Conservation (phyloP, 2,113 vertebrate species). For the Osmerus eperlanus region DNA sequence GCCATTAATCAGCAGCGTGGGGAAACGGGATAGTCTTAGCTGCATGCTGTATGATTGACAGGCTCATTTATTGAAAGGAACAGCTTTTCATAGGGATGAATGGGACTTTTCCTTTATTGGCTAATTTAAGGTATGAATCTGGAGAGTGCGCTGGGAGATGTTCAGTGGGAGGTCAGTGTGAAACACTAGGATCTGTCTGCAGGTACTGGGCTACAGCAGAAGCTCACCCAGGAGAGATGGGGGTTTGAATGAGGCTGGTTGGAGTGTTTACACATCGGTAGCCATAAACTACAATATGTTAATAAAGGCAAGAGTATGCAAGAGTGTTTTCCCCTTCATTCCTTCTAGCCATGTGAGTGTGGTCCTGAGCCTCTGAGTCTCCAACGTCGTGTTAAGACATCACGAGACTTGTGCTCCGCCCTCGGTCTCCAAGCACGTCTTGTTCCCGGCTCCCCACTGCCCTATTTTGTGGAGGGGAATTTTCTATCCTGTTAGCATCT, state of each 20-base stretch:
- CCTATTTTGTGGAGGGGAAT: slow-evolving; percentile 38
- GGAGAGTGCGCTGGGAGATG: slow-evolving; percentile 16
- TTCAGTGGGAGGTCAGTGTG: neutral
- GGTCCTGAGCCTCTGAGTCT: slow-evolving; percentile 10
- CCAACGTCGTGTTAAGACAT: slow-evolving; percentile 34
- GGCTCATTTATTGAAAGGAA: slow-evolving; percentile 71
- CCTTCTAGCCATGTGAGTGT: no score
- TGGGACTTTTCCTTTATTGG: slow-evolving; percentile 48
- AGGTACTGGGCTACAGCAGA: slow-evolving; percentile 5
- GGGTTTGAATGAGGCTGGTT: no score
- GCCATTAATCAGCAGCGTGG: slow-evolving; percentile 73
- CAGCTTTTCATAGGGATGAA: slow-evolving; percentile 55
- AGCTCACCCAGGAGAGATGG: no score
- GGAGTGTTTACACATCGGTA: no score
- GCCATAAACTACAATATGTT: no score
- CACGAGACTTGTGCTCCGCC: slow-evolving; percentile 37
- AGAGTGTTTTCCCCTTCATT: no score
- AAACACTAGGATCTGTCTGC: slow-evolving; percentile 10
- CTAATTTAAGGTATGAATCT: slow-evolving; percentile 64
- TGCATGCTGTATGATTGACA: slow-evolving; percentile 67
- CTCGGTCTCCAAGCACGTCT: slow-evolving; percentile 34
- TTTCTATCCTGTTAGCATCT: slow-evolving; percentile 60
- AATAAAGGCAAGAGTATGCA: no score
- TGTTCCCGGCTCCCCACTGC: slow-evolving; percentile 29
- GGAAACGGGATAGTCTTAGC: slow-evolving; percentile 69